These are phyloP conservation scores for Platorchestia sp. DNA, from an alignment of 1,140 invertebrate genomes.

Conservation along the genomic window DNA sequence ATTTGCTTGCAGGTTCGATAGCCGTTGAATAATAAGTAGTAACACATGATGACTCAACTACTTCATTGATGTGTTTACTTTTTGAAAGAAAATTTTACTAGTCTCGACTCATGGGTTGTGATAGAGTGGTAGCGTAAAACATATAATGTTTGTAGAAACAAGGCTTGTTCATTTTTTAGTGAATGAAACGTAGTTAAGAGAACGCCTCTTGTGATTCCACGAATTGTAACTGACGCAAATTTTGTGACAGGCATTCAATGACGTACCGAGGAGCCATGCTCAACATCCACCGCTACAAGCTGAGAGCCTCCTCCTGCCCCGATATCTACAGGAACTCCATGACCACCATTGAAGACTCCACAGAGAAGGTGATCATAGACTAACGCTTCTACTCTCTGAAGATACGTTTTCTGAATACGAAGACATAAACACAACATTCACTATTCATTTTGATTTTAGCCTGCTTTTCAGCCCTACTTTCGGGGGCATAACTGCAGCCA, in stretches of 20 bases:
- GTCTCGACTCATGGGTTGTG: no score
- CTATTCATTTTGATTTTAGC: not conserved
- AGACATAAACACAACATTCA: not conserved
- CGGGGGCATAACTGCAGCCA: no score
- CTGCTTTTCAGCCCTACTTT: no score
- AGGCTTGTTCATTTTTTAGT: no score
- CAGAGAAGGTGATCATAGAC: constrained; percentile 81
- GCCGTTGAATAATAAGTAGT: no score
- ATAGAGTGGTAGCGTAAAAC: no score
- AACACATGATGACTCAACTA: no score
- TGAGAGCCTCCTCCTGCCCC: constrained; percentile 89
- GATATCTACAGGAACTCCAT: constrained; percentile 92
- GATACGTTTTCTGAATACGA: not conserved
- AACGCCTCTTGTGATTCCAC: not conserved
- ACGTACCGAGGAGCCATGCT: constrained; percentile 87
- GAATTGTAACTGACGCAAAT: not conserved
- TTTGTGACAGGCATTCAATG: constrained; percentile 74
- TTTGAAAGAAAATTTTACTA: no score
- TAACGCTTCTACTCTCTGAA: not conserved
- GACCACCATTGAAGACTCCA: constrained; percentile 84
- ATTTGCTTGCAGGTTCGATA: no score
- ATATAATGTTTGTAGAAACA: no score
- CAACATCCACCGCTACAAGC: constrained; percentile 83
- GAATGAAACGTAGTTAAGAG: not conserved
- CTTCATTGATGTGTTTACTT: no score